Evolutionary conservation across 2,888 invertebrate genomes (phyloP).

Genomic region (Cephus pygmeus): DNA sequence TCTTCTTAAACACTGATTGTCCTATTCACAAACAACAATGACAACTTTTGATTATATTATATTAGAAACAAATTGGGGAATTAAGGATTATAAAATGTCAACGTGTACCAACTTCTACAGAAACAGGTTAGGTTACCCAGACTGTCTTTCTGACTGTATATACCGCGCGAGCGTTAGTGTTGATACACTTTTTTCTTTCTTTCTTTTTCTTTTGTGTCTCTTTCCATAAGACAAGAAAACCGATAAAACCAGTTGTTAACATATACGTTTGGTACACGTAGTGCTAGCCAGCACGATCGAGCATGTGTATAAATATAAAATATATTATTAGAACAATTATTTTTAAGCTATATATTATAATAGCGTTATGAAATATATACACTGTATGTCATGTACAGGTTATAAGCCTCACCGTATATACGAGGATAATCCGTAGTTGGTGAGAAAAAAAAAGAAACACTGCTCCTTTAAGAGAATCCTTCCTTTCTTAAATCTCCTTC

Average conservation of each 20-base stretch:
- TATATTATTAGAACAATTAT: background rate
- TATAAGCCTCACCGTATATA: slow-evolving; percentile 52
- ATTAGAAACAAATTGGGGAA: background rate
- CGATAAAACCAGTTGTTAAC: background rate
- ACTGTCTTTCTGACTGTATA: background rate
- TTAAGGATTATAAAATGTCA: background rate
- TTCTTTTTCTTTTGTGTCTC: background rate
- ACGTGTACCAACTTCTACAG: background rate
- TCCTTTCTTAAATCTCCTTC: slow-evolving; percentile 32
- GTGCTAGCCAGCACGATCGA: background rate
- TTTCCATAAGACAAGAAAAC: background rate
- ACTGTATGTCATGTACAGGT: background rate
- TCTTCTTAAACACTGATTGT: background rate
- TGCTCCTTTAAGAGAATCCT: slow-evolving; percentile 14
- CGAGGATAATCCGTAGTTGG: slow-evolving; percentile 56
- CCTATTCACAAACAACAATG: background rate
- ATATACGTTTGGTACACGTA: background rate
- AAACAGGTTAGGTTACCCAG: background rate
- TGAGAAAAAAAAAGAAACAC: slow-evolving; percentile 37
- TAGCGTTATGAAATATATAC: background rate
- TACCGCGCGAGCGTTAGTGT: background rate
- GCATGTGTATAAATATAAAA: background rate
- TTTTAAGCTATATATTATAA: background rate
- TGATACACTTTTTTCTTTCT: background rate
- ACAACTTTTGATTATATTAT: background rate